A percentile compares a stretch with the other conserved stretches of the same genome.
Evolutionary conservation across 2,888 invertebrate species (phyloP).

Genomic region (Tipula confusa): DNA sequence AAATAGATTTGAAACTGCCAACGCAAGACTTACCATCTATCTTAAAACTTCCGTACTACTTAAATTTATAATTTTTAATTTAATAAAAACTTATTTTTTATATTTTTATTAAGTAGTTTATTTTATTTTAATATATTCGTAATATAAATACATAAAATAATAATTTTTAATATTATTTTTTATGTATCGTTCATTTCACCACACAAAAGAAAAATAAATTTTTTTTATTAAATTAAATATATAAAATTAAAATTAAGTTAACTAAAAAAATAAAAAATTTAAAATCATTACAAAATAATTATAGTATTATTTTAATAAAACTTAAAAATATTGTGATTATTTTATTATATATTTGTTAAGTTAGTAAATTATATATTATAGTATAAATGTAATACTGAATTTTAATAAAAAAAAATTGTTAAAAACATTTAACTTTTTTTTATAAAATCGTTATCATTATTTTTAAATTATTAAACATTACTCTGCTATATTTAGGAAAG

Average conservation of each 20-base stretch:
- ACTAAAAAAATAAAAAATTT: not conserved
- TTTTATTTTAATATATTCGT: not conserved
- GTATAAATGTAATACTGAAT: conserved; percentile 21
- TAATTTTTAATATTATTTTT: not conserved
- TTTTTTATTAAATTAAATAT: not conserved
- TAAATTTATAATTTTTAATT: too few relatives aligned
- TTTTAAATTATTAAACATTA: not conserved
- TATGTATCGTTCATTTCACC: not conserved
- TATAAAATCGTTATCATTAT: not conserved
- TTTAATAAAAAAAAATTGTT: conserved; percentile 13
- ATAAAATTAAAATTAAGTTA: not conserved
- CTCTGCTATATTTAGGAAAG: not conserved
- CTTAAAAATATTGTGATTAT: not conserved
- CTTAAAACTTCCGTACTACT: too few relatives aligned
- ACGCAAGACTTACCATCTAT: too few relatives aligned
- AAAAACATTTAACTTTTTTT: not conserved
- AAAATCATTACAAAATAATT: not conserved
- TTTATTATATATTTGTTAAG: not conserved
- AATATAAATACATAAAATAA: not conserved
- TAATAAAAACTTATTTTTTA: too few relatives aligned
- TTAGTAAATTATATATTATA: not conserved
- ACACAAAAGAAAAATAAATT: not conserved
- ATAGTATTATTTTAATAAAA: not conserved
- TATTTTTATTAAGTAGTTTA: not conserved
- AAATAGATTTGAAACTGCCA: too few relatives aligned